Evolutionary conservation across 2,113 vertebrate species (phyloP).

Genomic region (Leptobrachium leishanense): DNA sequence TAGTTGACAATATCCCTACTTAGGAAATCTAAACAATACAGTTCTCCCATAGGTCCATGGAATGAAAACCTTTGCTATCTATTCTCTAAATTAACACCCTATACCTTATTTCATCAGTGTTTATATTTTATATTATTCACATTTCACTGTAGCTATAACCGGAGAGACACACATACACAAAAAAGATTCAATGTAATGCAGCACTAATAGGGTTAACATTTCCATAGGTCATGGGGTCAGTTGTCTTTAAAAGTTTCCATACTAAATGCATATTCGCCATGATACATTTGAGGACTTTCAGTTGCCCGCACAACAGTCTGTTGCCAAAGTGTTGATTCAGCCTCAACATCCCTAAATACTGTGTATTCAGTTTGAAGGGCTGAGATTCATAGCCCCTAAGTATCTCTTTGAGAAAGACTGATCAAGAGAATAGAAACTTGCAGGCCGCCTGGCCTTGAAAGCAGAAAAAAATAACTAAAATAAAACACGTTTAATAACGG

Average conservation of each 20-base stretch:
- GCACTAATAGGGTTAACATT: not conserved
- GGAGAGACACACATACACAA: not conserved
- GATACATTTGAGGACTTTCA: not conserved
- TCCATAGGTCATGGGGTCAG: not conserved
- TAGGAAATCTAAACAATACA: too few relatives aligned
- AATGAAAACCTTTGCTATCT: too few relatives aligned
- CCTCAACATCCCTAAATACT: constrained; percentile 54
- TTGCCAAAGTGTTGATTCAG: constrained; percentile 29
- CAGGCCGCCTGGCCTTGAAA: constrained; percentile 54
- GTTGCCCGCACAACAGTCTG: constrained; percentile 41
- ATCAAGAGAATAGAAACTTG: constrained; percentile 51
- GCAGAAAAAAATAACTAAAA: constrained; percentile 13
- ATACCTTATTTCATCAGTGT: too few relatives aligned
- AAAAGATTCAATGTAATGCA: not conserved
- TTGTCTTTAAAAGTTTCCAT: not conserved
- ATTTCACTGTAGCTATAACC: not conserved
- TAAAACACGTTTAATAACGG: constrained; percentile 49
- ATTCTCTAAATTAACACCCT: too few relatives aligned
- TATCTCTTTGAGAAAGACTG: constrained; percentile 49
- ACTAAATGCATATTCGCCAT: not conserved
- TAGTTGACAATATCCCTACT: too few relatives aligned
- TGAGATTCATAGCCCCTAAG: constrained; percentile 51
- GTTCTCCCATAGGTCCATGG: too few relatives aligned
- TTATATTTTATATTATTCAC: too few relatives aligned
- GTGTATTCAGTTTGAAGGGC: constrained; percentile 51